Percentiles rank a stretch among this genome's conserved stretches.
Conservation (phyloP, 2,113 vertebrate genomes). For the Myocastor coypus region DNA sequence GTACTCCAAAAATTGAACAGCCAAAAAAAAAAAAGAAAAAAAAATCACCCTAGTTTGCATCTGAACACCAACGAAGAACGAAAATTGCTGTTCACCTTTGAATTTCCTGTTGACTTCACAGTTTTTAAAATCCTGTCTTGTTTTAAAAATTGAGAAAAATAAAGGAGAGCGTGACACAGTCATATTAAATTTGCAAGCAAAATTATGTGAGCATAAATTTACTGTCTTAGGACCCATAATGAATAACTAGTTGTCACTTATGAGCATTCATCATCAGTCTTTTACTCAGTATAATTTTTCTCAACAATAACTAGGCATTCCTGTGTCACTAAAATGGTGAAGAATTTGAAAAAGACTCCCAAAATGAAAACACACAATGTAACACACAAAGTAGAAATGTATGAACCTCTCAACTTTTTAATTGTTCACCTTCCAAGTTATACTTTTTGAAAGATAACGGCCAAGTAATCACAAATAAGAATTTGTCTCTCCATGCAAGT, state of each 20-base stretch:
- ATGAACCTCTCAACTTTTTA: neutral
- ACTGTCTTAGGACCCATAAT: neutral
- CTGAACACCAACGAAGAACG: neutral
- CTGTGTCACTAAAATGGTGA: neutral
- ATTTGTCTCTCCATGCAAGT: neutral
- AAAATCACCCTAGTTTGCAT: neutral
- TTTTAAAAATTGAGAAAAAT: neutral
- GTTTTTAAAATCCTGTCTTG: neutral
- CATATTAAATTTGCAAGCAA: conserved; percentile 16
- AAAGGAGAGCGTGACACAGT: neutral
- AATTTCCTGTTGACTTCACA: neutral
- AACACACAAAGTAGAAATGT: neutral
- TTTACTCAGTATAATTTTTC: neutral
- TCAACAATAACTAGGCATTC: neutral
- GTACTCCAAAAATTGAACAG: neutral
- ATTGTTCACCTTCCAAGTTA: neutral
- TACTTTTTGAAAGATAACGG: neutral
- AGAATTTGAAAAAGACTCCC: neutral
- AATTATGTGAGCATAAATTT: neutral
- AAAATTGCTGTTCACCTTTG: neutral
- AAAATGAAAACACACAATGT: neutral
- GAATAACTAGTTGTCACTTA: neutral
- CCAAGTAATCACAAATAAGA: neutral
- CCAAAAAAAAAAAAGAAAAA: neutral
- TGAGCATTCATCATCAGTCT: neutral